Base-by-base conservation (phyloP, 2,113 vertebrate genomes). In the Triplophysa siluroides region DNA sequence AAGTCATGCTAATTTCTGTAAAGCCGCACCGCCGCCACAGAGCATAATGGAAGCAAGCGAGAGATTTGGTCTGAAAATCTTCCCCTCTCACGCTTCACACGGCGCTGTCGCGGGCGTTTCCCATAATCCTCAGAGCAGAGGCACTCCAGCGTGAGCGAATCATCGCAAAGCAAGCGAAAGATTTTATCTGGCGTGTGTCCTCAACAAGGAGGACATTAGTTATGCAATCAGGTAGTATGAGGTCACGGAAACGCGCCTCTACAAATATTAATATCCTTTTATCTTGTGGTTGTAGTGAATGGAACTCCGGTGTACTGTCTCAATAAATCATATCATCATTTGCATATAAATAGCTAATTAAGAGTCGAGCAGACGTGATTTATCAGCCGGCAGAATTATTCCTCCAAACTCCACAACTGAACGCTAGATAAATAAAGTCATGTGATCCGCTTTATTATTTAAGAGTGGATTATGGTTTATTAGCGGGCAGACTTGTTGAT, bases 301-400 rank as follows among this genome's bases (percentile, higher is more conserved):
- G 73, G 66, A 76, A 83, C 77, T 81, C 73, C 21, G 29, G 33
- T 65, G 78, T 65, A 75, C 58, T 76, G 80, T 81, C 69, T 83
- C 80, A 78, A 85, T 83, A 85, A 84, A 87, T 85, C 83, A 82
- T 23, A 56, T 63, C 41, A 84, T 80, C 24, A 88, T 87, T 86
- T 86, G 84, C 86, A 88, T 86, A 84, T 87, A 84, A 87, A 87
- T 87, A 81, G 85, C 85, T 86, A 87, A 87, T 87, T 84, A 89
- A 83, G 76, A 70, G 70, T 83, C 80, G 67, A 80, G 43, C 79
- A 76, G 72, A 79, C 78, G 81, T 86, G 84, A 85, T 87, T 87
- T 84, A 86, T 85, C 79, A 66, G 61, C 38, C 63, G 78, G 74
- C 70, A 85, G 76, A 86, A 85, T 81, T 66, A 83, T 68, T 41